Percentiles rank a stretch among this genome's conserved stretches.
Evolutionary conservation across 2,113 vertebrate species (phyloP).

Genomic region (Lonchura striata): DNA sequence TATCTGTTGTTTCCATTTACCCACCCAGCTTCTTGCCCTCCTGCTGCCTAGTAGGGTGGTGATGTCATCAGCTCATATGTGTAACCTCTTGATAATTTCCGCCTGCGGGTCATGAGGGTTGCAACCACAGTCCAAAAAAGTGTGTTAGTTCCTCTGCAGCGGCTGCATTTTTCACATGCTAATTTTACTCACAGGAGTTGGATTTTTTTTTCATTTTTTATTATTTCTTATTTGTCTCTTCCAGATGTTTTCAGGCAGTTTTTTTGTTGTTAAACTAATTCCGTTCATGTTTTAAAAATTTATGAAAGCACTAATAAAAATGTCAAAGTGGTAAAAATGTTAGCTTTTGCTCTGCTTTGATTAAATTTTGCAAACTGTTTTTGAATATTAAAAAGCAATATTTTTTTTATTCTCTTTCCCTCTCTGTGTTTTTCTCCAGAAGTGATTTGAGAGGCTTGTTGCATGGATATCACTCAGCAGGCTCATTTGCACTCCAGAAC

Average conservation of each 20-base stretch:
- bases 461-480: constrained; percentile 76
- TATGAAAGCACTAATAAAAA: constrained; percentile 87
- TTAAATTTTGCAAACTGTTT: constrained; percentile 88
- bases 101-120: neutral
- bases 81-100: neutral
- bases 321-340: constrained; percentile 88
- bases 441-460: constrained; percentile 75
- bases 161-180: constrained; percentile 72
- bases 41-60: neutral
- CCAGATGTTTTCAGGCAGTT: constrained; percentile 85
- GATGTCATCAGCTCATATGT: constrained; percentile 2
- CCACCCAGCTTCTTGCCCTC: neutral
- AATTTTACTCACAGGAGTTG: constrained; percentile 72
- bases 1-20: constrained; percentile 19
- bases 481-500: constrained; percentile 82
- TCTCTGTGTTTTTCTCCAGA: constrained; percentile 67
- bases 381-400: constrained; percentile 88
- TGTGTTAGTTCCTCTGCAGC: constrained; percentile 31
- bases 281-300: constrained; percentile 87
- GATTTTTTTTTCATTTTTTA: constrained; percentile 67
- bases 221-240: constrained; percentile 82
- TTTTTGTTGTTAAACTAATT: constrained; percentile 83
- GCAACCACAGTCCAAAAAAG: neutral
- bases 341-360: constrained; percentile 87
- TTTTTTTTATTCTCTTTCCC: constrained; percentile 78